Percentiles rank a stretch among this genome's conserved stretches.
These are phyloP conservation scores for Penelope pileata DNA, from an alignment of 2,113 vertebrate genomes.

Conservation along the genomic window DNA sequence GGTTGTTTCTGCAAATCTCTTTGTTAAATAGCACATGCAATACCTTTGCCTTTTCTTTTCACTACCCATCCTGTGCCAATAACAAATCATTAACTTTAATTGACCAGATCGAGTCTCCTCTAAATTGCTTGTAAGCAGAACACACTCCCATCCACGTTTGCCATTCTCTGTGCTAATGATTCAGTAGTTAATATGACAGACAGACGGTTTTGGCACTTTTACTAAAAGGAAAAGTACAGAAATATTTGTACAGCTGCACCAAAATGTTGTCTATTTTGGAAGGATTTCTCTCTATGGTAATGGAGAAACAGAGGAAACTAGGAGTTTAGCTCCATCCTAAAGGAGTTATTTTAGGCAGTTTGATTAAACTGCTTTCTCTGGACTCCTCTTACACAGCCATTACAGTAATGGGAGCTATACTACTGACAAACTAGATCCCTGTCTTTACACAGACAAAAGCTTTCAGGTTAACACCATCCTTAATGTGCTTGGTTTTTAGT, in stretches of 20 bases:
- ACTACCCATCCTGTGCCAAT: background rate
- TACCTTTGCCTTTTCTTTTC: background rate
- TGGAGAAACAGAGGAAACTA: background rate
- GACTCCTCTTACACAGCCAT: background rate
- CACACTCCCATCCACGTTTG: background rate
- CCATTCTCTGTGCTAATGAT: background rate
- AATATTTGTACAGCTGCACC: conserved; percentile 42
- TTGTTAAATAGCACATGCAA: background rate
- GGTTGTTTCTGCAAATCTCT: background rate
- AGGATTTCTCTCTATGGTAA: background rate
- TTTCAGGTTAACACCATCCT: background rate
- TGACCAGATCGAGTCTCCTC: fast-evolving
- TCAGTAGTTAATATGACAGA: background rate
- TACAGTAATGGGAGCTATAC: background rate
- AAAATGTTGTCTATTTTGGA: background rate
- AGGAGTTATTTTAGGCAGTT: background rate
- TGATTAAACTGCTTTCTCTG: background rate
- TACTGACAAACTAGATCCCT: background rate
- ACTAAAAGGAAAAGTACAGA: background rate
- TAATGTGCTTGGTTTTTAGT: background rate
- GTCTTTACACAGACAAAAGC: background rate
- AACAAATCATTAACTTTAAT: background rate
- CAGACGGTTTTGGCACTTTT: background rate
- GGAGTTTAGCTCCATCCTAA: background rate
- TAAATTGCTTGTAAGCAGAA: background rate